Conservation (phyloP, 1,140 invertebrate species). For the Limonius californicus region DNA sequence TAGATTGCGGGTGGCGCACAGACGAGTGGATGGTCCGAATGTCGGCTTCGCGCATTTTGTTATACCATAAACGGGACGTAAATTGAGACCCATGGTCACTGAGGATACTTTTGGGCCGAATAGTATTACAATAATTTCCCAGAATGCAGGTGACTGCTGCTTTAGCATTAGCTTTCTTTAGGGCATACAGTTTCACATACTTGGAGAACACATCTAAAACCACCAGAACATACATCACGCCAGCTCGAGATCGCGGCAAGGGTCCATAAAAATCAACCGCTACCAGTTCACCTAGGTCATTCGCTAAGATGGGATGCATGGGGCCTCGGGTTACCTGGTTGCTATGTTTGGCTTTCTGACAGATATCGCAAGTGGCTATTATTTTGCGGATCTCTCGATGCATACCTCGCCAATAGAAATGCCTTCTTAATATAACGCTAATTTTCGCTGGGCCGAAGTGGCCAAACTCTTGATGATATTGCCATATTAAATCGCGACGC, state of each 20-base stretch:
- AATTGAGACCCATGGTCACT: conserved; percentile 33
- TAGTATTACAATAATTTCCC: conserved; percentile 21
- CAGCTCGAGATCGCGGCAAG: conserved; percentile 27
- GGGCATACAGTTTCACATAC: conserved; percentile 38
- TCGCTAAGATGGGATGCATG: conserved; percentile 20
- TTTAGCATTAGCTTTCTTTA: conserved; percentile 34
- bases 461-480: conserved; percentile 34
- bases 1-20: conserved; percentile 37
- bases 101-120: conserved; percentile 24
- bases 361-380: conserved; percentile 29
- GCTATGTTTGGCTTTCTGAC: conserved; percentile 22
- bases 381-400: conserved; percentile 21
- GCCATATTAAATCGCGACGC: neutral
- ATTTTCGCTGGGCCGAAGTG: conserved; percentile 41
- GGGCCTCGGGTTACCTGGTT: neutral
- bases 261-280: conserved; percentile 41
- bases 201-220: conserved; percentile 41
- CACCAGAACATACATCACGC: conserved; percentile 36
- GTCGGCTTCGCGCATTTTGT: conserved; percentile 20
- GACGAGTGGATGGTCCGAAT: conserved; percentile 34
- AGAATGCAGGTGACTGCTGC: conserved; percentile 25
- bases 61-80: conserved; percentile 23
- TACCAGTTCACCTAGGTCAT: conserved; percentile 34
- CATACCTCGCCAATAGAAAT: conserved; percentile 37
- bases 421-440: conserved; percentile 31